Conservation (phyloP, 2,113 vertebrate genomes). For the Neolamprologus sp. region DNA sequence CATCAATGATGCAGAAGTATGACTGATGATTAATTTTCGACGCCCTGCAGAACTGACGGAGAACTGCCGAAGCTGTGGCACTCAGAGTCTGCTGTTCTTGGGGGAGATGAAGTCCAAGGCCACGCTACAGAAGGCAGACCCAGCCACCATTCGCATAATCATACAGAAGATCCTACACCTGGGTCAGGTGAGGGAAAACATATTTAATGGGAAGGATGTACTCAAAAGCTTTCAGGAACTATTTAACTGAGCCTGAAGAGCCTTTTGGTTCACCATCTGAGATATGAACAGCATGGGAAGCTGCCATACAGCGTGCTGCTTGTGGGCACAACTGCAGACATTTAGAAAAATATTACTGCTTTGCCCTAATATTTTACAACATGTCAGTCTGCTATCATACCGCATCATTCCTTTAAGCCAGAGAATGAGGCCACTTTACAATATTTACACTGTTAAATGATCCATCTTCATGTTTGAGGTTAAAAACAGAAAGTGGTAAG, state of each 20-base stretch:
- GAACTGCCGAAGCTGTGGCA: conserved; percentile 81
- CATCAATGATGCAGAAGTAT: neutral
- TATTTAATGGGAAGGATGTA: neutral
- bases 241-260: neutral
- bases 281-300: neutral
- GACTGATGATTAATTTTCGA: neutral
- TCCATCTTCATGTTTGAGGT: neutral
- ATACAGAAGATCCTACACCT: conserved; percentile 79
- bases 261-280: neutral
- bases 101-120: conserved; percentile 76
- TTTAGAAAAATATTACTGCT: neutral
- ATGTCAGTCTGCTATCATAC: neutral
- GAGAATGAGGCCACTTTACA: neutral
- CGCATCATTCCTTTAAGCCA: neutral
- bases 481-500: neutral
- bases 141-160: conserved; percentile 50
- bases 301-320: neutral
- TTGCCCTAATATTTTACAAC: neutral
- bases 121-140: conserved; percentile 69
- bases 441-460: neutral
- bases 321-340: neutral
- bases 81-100: conserved; percentile 73
- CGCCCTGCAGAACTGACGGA: conserved; percentile 75
- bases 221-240: neutral
- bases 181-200: conserved; percentile 75